phyloP scores from a whole-genome alignment of 2,113 vertebrate genomes.

The Orycteropus afer region DNA sequence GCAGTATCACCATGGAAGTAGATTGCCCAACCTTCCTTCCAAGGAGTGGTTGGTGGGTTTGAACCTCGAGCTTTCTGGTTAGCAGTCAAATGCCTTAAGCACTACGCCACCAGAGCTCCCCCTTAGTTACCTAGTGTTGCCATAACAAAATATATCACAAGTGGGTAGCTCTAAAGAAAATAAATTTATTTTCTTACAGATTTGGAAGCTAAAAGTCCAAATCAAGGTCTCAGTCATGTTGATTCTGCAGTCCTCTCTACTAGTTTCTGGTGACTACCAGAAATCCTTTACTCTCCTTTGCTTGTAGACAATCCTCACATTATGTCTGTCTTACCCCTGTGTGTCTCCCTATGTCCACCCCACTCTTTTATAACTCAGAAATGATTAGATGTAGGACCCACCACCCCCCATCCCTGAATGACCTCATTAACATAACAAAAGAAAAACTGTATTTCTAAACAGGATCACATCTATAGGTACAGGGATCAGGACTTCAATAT shows the following conservation, averaged over 20 bases:
- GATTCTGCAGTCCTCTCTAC: neutral
- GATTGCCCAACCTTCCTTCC: too few species aligned
- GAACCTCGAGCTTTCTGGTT: too few species aligned
- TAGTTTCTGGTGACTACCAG: neutral
- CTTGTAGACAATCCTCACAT: neutral
- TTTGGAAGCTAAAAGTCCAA: neutral
- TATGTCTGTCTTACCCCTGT: neutral
- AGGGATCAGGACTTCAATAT: neutral
- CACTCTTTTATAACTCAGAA: neutral
- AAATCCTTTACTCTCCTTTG: neutral
- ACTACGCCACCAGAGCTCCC: too few species aligned
- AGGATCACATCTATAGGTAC: neutral
- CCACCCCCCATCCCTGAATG: neutral
- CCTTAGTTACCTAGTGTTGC: neutral
- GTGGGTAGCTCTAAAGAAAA: neutral
- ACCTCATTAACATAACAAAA: neutral
- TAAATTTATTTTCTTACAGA: neutral
- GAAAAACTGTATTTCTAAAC: neutral
- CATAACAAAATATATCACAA: neutral
- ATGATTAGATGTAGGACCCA: neutral
- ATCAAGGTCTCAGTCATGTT: neutral
- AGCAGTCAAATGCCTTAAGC: too few species aligned
- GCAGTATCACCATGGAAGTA: too few species aligned
- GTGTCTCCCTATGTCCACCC: neutral
- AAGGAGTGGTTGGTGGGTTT: too few species aligned